Evolutionary conservation across 2,113 vertebrate genomes (phyloP).

Genomic region (Murina feae): DNA sequence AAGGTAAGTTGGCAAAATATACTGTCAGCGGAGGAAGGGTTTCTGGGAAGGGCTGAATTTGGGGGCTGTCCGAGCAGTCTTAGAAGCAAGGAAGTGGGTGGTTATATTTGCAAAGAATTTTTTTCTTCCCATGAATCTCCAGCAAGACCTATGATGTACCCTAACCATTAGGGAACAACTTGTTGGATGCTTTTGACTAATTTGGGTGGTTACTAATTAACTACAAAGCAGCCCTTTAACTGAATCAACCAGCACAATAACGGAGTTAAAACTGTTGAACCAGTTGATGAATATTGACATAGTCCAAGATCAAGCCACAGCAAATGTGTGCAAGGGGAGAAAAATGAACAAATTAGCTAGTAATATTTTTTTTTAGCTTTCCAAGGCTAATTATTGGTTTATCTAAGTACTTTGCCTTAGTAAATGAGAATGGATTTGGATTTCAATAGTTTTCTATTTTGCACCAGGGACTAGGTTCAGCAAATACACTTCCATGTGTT

Average conservation of each 20-base stretch:
- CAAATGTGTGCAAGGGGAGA: neutral
- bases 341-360: constrained; percentile 39
- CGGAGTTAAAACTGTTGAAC: neutral
- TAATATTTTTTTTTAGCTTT: constrained; percentile 41
- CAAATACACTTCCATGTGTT: constrained; percentile 21
- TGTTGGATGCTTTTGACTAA: constrained; percentile 21
- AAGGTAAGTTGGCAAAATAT: neutral
- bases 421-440: constrained; percentile 39
- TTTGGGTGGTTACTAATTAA: constrained; percentile 26
- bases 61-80: neutral
- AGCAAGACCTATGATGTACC: neutral
- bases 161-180: neutral
- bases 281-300: constrained; percentile 24
- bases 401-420: constrained; percentile 24
- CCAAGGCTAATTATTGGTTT: constrained; percentile 48
- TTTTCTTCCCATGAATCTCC: neutral
- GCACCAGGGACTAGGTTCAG: constrained; percentile 6
- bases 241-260: neutral
- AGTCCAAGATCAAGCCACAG: constrained; percentile 23
- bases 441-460: constrained; percentile 50
- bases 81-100: neutral
- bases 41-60: neutral
- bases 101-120: neutral
- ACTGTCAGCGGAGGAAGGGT: neutral
- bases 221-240: constrained; percentile 15